Percentiles rank a stretch among this genome's conserved stretches.
phyloP scores from a whole-genome alignment of 2,113 vertebrate species.

The Sprattus sprattus region DNA sequence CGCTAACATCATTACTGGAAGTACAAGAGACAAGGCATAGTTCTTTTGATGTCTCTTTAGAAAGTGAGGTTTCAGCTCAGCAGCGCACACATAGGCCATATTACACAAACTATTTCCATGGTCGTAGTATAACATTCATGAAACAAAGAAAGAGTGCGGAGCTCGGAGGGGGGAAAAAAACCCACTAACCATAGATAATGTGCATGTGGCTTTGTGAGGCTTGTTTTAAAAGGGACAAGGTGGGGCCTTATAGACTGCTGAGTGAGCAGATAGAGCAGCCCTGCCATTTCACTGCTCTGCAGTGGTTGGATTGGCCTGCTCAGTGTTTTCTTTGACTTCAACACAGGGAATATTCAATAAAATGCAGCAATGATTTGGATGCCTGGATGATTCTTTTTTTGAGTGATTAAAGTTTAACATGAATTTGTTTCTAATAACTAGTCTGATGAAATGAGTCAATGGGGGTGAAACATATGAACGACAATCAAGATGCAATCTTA shows the following conservation, averaged over 20 bases:
- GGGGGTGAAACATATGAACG: not conserved
- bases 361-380: not conserved
- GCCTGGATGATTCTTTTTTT: not conserved
- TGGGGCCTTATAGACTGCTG: slow-evolving; percentile 51
- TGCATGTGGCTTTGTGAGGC: slow-evolving; percentile 49
- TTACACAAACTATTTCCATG: slow-evolving; percentile 42
- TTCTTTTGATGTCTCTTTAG: not conserved
- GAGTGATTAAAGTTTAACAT: not conserved
- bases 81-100: not conserved
- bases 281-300: not conserved
- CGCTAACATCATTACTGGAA: not conserved
- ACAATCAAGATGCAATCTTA: slow-evolving; percentile 57
- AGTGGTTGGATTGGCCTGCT: not conserved
- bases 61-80: not conserved
- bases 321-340: not conserved
- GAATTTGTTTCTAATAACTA: not conserved
- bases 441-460: not conserved
- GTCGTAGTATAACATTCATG: slow-evolving; percentile 49
- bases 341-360: not conserved
- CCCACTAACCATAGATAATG: slow-evolving; percentile 42
- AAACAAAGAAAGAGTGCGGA: slow-evolving; percentile 48
- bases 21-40: not conserved
- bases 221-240: slow-evolving; percentile 55
- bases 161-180: slow-evolving; percentile 33
- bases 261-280: slow-evolving; percentile 34